Base-by-base conservation (phyloP, 2,888 invertebrate species). In the Microchrysa polita region DNA sequence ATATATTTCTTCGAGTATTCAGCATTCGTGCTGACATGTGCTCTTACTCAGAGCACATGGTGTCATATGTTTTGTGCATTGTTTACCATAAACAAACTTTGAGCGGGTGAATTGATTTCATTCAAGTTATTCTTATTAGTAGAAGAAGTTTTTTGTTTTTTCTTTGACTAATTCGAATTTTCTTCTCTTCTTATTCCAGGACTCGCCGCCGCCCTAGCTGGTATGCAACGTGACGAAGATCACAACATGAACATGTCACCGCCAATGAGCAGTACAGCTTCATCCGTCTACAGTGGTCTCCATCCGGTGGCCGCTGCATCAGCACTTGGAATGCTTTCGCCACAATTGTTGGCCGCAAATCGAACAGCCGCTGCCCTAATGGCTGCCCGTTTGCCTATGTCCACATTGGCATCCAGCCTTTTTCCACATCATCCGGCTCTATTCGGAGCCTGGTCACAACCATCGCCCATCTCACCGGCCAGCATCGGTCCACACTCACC, bases 301-400 rank as follows among this genome's bases (percentile, higher is more conserved):
- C 83, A 83, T 76, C 74, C 78, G 5, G 83, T 84, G 75, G 83
- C 83, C 14, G 82, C 84, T 40, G 82, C 83, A 14, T 82, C 83
- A 7, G 82, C 85, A 18, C 83, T 85, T n/a, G 81, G 83, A 75
- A 83, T 85, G 82, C 76, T 84, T 0, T 83, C 84, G 73, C 84
- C 85, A 73, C 74, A 73, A 67, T 81, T 83, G 52, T 73, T 84
- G 60, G 83, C 83, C 1, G 83, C 84, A 12, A 84, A 83, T 77
- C 81, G 82, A 74, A 83, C 84, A n/a, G 84, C 83, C 2, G 82
- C 84, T 1, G 85, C 85, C 5, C 80, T 85, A 73, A 84, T 85
- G 83, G 83, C 84, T 1, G 80, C 81, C 5, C 83, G 84, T 73
- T 76, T 84, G 73, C 84, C 84, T 14, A 83, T 84, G 81, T 82